These are phyloP conservation scores for Lasioglossum marginatum DNA, from an alignment of 2,888 invertebrate species.

Conservation along the genomic window DNA sequence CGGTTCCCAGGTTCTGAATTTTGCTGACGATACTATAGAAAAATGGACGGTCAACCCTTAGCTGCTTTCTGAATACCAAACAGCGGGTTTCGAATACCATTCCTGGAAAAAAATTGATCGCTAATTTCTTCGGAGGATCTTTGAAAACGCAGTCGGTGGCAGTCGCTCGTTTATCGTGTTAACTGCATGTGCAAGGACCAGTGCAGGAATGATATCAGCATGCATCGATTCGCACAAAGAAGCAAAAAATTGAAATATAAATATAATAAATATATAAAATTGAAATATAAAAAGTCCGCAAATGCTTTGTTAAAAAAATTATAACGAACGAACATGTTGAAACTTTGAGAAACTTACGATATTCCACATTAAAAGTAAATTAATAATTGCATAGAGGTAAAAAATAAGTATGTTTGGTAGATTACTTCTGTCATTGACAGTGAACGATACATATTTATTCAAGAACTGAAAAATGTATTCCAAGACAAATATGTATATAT, in stretches of 20 bases:
- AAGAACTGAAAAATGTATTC: not conserved
- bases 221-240: not conserved
- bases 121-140: not conserved
- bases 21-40: constrained; percentile 53
- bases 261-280: not conserved
- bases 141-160: not conserved
- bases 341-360: not conserved
- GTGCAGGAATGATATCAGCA: not conserved
- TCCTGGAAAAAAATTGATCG: constrained; percentile 52
- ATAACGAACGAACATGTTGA: not conserved
- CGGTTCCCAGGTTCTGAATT: constrained; percentile 17
- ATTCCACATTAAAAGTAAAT: not conserved
- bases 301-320: not conserved
- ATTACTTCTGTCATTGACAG: not conserved
- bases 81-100: constrained; percentile 31
- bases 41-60: constrained; percentile 55
- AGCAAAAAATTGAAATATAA: not conserved
- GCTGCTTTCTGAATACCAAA: not conserved
- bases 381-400: not conserved
- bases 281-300: not conserved
- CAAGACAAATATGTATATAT: not conserved
- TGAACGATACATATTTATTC: constrained; percentile 10
- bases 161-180: not conserved
- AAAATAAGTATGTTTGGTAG: not conserved
- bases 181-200: not conserved